Evolutionary conservation across 1,140 invertebrate species (phyloP), one percentile per base, ranked within the genome.

Genomic region (Ceratina australensis): DNA sequence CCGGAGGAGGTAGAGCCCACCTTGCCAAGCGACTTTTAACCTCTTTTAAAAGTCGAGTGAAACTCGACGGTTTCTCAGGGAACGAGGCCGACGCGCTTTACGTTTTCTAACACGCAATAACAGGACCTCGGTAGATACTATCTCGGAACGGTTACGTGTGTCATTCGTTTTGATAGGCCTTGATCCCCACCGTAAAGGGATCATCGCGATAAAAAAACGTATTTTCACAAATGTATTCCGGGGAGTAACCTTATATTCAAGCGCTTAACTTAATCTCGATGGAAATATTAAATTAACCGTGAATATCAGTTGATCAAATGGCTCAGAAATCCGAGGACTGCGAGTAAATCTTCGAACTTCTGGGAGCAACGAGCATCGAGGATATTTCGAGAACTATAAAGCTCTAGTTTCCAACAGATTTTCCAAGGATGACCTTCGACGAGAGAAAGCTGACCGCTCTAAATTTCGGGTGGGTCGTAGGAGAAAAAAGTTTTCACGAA

Each of bases 401-500:
- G 26, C 50, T 49, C 42, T 20, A 24, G 42, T 60, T 74, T 60
- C 61, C 18, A 5, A 12, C 13, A 0, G 3, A 1, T 24, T 56
- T 67, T 49, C 33, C 64, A 47, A 59, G 13, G 15, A 75, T 15
- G 69, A 61, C 65, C 74, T 60, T 33, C 13, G 20, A 28, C 72
- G 74, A 61, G 69, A 69, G 65, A 82, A 82, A 74, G 64, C 60
- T 54, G 68, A 54, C 65, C 42, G 52, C 42, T 5, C 8, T 26
- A 60, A 71, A 82, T 83, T 74, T 67, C 47, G n/a, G n/a, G 15
- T 4, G 7, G 22, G 42, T 18, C 66, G 63, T 82, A 79, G 71
- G 77, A 83, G 80, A 87, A 87, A 83, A 79, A 86, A 80, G 80
- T 79, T 87, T 88, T 85, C 20, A 65, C 18, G 79, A 87, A 88